Base-by-base conservation (phyloP, 2,797 vertebrate genomes). In the Phrynocephalus vlangalii region DNA sequence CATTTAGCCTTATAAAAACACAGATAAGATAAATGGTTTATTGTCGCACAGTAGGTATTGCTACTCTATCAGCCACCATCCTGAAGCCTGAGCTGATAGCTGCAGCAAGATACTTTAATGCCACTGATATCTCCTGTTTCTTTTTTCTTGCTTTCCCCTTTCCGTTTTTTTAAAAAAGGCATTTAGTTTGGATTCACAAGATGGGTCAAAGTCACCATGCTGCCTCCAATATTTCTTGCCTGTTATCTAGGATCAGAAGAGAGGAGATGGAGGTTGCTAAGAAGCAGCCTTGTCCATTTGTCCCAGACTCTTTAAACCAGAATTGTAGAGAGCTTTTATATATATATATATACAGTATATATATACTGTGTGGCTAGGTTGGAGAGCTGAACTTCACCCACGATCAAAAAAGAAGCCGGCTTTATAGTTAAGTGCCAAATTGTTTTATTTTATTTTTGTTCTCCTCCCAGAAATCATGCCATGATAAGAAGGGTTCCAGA, bases 21-120 rank as follows among this genome's bases (percentile, higher is more conserved):
- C 83, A 83, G 93, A 92, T 94, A 93, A 95, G 91, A 90, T 91
- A 93, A 92, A 94, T 84, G 5, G 93, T 94, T 92, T 95, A 89
- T 89, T 93, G 89, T 91, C 82, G 67, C 72, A 56, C 86, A 78
- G 87, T 90, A 91, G 89, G 89, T 93, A 91, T 91, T 92, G 85
- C 90, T 88, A 85, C 86, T 86, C 88, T 95, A 93, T 93, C 91
- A 90, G 85, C 90, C 92, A 83, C 86, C 89, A 91, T 94, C 87
- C 1, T 89, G 88, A 87, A 91, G 83, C 22, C 86, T 87, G 84
- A 88, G 85, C 86, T 90, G 93, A 95, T 85, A 86, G 83, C 50
- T 91, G 83, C 38, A 89, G 88, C 77, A 91, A 95, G 87, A 91
- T 92, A 90, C 87, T 91, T 90, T 90, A 81, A 90, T 84, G 89